Evolutionary conservation across 2,797 vertebrate genomes (phyloP).

Genomic region (Eptatretus atami): DNA sequence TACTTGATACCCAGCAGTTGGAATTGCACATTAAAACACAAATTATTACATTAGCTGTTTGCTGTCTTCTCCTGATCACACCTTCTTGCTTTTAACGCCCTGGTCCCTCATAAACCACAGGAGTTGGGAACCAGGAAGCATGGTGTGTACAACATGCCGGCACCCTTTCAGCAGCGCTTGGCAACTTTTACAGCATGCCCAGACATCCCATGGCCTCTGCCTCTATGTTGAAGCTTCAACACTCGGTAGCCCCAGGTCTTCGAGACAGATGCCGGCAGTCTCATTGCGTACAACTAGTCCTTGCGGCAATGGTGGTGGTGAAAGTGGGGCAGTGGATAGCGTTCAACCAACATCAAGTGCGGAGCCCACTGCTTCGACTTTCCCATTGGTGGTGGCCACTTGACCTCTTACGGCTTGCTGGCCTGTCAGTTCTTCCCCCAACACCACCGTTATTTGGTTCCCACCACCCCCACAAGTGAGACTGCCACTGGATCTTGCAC

Average conservation of each 20-base stretch:
- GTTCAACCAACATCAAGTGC: not conserved
- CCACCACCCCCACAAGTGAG: not conserved
- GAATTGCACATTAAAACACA: too few species aligned
- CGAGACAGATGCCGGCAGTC: not conserved
- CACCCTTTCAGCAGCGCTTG: slow-evolving; percentile 86
- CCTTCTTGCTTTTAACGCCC: too few species aligned
- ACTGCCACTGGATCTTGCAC: not conserved
- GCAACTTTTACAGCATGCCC: slow-evolving; percentile 91
- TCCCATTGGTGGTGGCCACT: not conserved
- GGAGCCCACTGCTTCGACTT: not conserved
- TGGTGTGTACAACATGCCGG: slow-evolving; percentile 95
- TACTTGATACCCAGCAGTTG: too few species aligned
- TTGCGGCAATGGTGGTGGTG: too few species aligned
- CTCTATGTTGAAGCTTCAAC: slow-evolving; percentile 82
- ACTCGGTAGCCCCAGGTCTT: slow-evolving; percentile 33
- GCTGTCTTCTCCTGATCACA: too few species aligned
- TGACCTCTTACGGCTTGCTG: not conserved
- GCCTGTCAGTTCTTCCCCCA: not conserved
- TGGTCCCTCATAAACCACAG: slow-evolving; percentile 14
- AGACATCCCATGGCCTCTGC: slow-evolving; percentile 83
- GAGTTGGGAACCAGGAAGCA: slow-evolving; percentile 87
- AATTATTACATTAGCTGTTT: too few species aligned
- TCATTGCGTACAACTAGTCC: not conserved
- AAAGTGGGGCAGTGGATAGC: too few species aligned
- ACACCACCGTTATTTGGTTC: not conserved